Evolutionary conservation across 2,888 invertebrate genomes (phyloP).

Genomic region (Pherbina coryleti): DNA sequence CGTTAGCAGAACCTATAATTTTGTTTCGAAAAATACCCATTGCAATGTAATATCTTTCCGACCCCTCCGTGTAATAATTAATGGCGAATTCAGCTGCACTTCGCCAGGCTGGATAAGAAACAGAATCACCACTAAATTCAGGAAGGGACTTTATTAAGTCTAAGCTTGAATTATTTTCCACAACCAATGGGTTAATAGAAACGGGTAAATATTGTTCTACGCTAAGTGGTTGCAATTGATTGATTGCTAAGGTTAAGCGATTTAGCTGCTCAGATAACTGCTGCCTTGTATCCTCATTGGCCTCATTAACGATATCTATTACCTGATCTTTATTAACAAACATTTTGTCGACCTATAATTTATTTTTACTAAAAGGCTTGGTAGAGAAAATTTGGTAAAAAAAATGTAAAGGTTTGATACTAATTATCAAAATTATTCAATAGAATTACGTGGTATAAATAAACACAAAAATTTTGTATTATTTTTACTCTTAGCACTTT

Average conservation of each 20-base stretch:
- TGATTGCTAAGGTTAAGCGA: too few relatives aligned
- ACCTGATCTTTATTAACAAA: conserved; percentile 35
- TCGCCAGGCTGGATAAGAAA: neutral
- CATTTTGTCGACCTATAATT: conserved; percentile 35
- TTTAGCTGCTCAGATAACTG: conserved; percentile 29
- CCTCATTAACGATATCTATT: conserved; percentile 31
- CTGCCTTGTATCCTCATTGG: conserved; percentile 22
- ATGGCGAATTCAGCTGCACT: neutral
- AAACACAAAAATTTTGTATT: too few relatives aligned
- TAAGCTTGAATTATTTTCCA: neutral
- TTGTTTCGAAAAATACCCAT: neutral
- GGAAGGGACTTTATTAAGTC: neutral
- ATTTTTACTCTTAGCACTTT: too few relatives aligned
- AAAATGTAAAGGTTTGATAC: neutral
- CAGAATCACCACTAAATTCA: too few relatives aligned
- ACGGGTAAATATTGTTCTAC: too few relatives aligned
- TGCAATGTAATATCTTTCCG: neutral
- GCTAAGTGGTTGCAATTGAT: too few relatives aligned
- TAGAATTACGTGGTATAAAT: too few relatives aligned
- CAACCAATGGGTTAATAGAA: too few relatives aligned
- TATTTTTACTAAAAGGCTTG: conserved; percentile 30
- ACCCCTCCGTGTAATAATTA: neutral
- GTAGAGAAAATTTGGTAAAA: conserved; percentile 36
- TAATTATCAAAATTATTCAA: too few relatives aligned
- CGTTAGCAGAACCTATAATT: neutral